These are phyloP conservation scores for Ephestia elutella DNA, from an alignment of 1,140 invertebrate genomes.

Conservation along the genomic window DNA sequence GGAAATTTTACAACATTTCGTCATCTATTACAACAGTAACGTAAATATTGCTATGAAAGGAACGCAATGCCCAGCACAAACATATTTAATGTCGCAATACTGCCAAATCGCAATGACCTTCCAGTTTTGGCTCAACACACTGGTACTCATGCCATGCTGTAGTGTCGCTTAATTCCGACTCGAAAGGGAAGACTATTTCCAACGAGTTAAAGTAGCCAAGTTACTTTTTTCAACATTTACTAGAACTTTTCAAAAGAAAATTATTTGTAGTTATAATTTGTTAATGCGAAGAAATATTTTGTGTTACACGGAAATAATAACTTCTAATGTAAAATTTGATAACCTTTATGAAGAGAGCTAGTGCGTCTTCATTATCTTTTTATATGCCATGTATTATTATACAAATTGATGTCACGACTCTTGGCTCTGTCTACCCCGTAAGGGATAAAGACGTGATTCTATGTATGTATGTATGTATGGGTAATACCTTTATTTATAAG, in stretches of 20 bases:
- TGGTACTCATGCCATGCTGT: not conserved
- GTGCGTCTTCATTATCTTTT: too few relatives aligned
- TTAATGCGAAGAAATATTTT: too few relatives aligned
- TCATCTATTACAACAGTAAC: not conserved
- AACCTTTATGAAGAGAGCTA: too few relatives aligned
- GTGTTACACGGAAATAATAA: too few relatives aligned
- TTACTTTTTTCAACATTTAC: not conserved
- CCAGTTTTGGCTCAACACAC: slow-evolving; percentile 10
- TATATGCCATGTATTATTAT: too few relatives aligned
- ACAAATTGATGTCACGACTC: too few relatives aligned
- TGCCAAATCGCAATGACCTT: slow-evolving; percentile 8
- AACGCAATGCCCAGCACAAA: slow-evolving; percentile 3
- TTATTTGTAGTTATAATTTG: too few relatives aligned
- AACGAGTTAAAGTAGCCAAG: not conserved
- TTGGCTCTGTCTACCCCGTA: too few relatives aligned
- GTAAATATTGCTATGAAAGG: slow-evolving; percentile 4
- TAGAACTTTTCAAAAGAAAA: not conserved
- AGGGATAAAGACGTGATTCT: too few relatives aligned
- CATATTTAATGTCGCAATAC: slow-evolving; percentile 7
- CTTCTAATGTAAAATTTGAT: too few relatives aligned
- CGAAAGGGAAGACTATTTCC: not conserved
- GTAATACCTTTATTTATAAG: too few relatives aligned
- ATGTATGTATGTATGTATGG: too few relatives aligned
- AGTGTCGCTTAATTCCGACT: not conserved
- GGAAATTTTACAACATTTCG: not conserved